phyloP scores from a whole-genome alignment of 2,113 vertebrate species.

The Axis porcinus region DNA sequence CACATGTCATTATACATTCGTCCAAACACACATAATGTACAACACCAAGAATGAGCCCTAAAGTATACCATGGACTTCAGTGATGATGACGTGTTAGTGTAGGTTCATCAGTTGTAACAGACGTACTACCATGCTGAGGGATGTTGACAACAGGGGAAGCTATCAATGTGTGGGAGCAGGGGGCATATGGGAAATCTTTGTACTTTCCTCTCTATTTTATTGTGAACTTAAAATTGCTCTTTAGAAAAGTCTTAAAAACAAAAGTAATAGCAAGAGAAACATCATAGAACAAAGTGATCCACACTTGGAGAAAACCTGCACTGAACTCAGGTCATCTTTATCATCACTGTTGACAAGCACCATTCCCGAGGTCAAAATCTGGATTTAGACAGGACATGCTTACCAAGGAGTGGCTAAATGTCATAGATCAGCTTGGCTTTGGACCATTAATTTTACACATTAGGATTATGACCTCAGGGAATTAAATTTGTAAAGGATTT shows the following conservation, averaged over 20 bases:
- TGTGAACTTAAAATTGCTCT: neutral
- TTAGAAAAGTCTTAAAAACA: neutral
- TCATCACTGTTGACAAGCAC: neutral
- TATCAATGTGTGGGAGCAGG: neutral
- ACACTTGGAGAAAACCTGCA: accelerated
- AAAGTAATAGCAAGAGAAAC: neutral
- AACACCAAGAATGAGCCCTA: neutral
- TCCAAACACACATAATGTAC: neutral
- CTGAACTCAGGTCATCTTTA: neutral
- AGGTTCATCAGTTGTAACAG: neutral
- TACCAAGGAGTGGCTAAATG: neutral
- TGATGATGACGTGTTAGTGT: neutral
- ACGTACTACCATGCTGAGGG: neutral
- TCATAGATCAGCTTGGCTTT: neutral
- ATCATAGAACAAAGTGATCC: neutral
- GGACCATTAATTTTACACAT: neutral
- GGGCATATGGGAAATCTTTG: neutral
- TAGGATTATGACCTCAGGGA: neutral
- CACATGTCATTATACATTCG: neutral
- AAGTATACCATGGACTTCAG: neutral
- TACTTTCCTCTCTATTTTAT: neutral
- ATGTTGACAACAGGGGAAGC: neutral
- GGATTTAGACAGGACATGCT: neutral
- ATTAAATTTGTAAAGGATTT: neutral
- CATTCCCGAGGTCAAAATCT: neutral